Percentiles rank a stretch among this genome's conserved stretches.
Conservation (phyloP, 2,113 vertebrate species). For the Bothrops jararaca region DNA sequence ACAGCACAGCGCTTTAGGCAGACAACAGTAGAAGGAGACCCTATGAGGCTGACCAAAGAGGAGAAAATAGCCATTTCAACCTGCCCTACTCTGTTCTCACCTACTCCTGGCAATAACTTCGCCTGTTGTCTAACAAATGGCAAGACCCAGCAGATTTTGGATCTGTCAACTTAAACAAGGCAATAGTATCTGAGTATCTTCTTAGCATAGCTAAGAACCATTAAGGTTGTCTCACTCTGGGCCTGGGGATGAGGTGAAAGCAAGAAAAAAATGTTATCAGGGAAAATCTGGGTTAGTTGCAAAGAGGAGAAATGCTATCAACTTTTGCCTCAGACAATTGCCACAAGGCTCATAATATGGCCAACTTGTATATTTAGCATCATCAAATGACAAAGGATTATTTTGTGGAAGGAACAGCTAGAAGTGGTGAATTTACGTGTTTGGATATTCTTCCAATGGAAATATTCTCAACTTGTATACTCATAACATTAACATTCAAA, state of each 20-base stretch:
- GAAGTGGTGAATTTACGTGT: not conserved
- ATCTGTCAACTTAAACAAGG: not conserved
- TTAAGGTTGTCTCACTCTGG: not conserved
- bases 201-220: not conserved
- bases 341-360: not conserved
- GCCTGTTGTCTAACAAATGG: not conserved
- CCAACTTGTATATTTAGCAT: not conserved
- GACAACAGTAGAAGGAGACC: not conserved
- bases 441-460: not conserved
- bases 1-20: not conserved
- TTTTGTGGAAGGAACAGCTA: not conserved
- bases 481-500: not conserved
- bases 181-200: not conserved
- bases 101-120: not conserved
- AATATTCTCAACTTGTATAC: not conserved
- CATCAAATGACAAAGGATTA: not conserved
- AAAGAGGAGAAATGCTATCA: not conserved
- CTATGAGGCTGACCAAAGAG: not conserved
- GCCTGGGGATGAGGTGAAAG: not conserved
- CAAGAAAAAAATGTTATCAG: not conserved
- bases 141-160: not conserved
- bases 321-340: not conserved
- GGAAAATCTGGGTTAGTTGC: not conserved
- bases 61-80: not conserved
- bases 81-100: not conserved